Percentiles rank a stretch among this genome's conserved stretches.
These are phyloP conservation scores for Sinocyclocheilus anshuiensis DNA, from an alignment of 2,113 vertebrate genomes.

Conservation along the genomic window DNA sequence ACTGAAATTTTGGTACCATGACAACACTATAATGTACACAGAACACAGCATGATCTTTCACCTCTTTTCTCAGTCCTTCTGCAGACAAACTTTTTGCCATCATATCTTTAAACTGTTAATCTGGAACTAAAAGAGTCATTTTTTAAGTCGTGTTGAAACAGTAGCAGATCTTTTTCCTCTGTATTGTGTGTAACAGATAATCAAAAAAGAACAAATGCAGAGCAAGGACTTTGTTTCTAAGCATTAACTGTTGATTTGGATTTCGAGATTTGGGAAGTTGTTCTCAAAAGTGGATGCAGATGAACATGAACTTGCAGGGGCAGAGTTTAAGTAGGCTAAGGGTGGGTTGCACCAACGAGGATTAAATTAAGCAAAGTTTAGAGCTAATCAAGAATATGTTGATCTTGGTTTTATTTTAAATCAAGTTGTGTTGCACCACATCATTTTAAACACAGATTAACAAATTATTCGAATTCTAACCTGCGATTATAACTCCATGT, in stretches of 20 bases:
- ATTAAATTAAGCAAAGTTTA: too few relatives aligned
- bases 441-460: too few relatives aligned
- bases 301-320: not conserved
- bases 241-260: not conserved
- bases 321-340: not conserved
- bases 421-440: too few relatives aligned
- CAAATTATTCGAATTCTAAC: too few relatives aligned
- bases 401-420: too few relatives aligned
- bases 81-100: constrained; percentile 34
- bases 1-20: too few relatives aligned
- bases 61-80: constrained; percentile 63
- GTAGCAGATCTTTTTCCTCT: not conserved
- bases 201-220: not conserved
- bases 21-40: constrained; percentile 85
- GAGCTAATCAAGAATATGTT: too few relatives aligned
- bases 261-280: not conserved
- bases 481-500: too few relatives aligned
- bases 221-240: not conserved
- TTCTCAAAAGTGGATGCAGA: not conserved
- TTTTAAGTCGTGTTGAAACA: not conserved
- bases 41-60: constrained; percentile 55
- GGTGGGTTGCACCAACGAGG: too few relatives aligned
- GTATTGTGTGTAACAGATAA: not conserved
- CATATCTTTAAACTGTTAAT: not conserved
- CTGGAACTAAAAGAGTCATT: not conserved